phyloP scores from a whole-genome alignment of 2,113 vertebrate genomes.

The Canis aureus region DNA sequence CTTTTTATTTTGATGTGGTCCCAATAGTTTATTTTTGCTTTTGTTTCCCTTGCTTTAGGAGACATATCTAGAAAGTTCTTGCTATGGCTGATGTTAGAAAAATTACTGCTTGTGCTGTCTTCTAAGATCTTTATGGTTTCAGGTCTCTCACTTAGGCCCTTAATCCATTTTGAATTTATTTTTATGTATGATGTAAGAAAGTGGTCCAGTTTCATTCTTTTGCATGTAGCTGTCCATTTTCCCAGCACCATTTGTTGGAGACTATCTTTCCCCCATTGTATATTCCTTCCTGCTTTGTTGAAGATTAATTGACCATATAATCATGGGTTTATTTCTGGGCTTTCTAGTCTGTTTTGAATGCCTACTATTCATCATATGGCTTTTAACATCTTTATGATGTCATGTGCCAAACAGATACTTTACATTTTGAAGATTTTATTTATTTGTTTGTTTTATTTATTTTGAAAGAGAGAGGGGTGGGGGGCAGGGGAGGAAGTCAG shows the following conservation, averaged over 20 bases:
- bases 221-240: not conserved
- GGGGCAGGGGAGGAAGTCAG: not conserved
- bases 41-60: not conserved
- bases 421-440: constrained; percentile 5
- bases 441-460: not conserved
- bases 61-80: not conserved
- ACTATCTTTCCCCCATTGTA: not conserved
- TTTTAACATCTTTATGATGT: constrained; percentile 51
- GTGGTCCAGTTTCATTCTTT: not conserved
- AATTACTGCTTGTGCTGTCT: not conserved
- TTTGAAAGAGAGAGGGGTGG: not conserved
- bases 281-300: not conserved
- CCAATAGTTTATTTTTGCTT: not conserved
- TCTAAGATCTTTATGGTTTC: not conserved
- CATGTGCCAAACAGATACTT: not conserved
- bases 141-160: not conserved
- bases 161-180: not conserved
- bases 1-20: not conserved
- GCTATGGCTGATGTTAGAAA: not conserved
- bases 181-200: not conserved
- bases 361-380: not conserved
- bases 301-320: not conserved
- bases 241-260: not conserved
- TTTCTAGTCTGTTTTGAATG: not conserved
- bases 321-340: not conserved